Percentiles rank a stretch among this genome's conserved stretches.
These are phyloP conservation scores for Pyrocephalus nanus DNA, from an alignment of 2,797 vertebrate genomes.

Conservation along the genomic window DNA sequence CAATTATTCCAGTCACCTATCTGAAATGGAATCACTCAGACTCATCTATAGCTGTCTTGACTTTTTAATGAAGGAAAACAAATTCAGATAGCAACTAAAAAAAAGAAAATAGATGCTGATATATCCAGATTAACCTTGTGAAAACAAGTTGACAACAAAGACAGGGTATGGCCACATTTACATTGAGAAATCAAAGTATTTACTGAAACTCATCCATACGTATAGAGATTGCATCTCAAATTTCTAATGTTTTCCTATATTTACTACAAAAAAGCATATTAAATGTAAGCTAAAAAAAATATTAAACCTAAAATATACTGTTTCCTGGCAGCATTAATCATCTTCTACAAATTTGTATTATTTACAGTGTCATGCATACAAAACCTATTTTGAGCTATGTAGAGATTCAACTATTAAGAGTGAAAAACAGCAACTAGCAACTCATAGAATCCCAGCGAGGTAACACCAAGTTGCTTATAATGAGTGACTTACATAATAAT, in stretches of 20 bases:
- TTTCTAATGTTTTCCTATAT: not conserved
- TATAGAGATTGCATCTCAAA: not conserved
- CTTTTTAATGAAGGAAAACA: not conserved
- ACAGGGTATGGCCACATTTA: not conserved
- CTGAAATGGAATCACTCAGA: not conserved
- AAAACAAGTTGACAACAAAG: not conserved
- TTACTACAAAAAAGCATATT: not conserved
- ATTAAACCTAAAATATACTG: not conserved
- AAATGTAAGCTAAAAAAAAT: not conserved
- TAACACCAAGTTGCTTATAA: conserved; percentile 48
- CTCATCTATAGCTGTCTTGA: not conserved
- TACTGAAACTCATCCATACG: not conserved
- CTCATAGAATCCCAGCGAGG: not conserved
- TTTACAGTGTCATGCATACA: not conserved
- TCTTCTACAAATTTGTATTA: not conserved
- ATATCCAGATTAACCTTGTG: not conserved
- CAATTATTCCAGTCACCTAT: not conserved
- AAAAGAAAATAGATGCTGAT: not conserved
- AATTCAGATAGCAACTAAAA: not conserved
- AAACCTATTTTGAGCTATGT: not conserved
- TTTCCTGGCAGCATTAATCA: not conserved
- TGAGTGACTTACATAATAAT: conserved; percentile 60
- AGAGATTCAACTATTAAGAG: conserved; percentile 5
- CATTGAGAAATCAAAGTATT: not conserved
- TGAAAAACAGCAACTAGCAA: not conserved